Percentiles rank a stretch among this genome's conserved stretches.
Evolutionary conservation across 2,888 invertebrate species (phyloP).

Genomic region (Luperina testacea): DNA sequence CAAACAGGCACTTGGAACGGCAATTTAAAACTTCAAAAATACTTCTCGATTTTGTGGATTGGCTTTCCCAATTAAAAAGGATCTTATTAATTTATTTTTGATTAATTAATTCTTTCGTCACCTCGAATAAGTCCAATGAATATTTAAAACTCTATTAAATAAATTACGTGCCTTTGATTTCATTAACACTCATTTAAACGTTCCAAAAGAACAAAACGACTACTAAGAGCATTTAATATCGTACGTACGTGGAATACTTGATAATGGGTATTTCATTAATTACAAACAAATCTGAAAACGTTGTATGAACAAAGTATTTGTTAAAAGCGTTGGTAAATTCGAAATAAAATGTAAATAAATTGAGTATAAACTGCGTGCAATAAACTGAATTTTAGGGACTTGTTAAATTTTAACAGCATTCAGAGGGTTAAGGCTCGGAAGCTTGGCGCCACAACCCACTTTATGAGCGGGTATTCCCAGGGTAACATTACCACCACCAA

Average conservation of each 20-base stretch:
- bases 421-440: conserved; percentile 65
- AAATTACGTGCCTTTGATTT: conserved; percentile 66
- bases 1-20: conserved; percentile 25
- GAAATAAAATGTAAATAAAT: conserved; percentile 63
- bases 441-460: conserved; percentile 70
- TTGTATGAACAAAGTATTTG: conserved; percentile 45
- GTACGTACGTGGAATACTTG: conserved; percentile 48
- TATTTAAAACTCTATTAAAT: conserved; percentile 72
- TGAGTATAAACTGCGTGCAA: conserved; percentile 54
- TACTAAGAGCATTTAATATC: conserved; percentile 25
- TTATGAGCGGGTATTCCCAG: conserved; percentile 75
- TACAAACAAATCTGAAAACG: conserved; percentile 67
- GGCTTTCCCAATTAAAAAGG: conserved; percentile 40
- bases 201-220: conserved; percentile 11
- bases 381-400: conserved; percentile 69
- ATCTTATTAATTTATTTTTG: conserved; percentile 63
- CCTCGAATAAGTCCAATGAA: conserved; percentile 67
- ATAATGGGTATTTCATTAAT: conserved; percentile 73
- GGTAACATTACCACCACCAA: conserved; percentile 67
- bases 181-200: conserved; percentile 11
- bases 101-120: conserved; percentile 68
- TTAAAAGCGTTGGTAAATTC: conserved; percentile 45
- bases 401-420: conserved; percentile 80
- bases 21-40: conserved; percentile 46
- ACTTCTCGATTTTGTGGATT: conserved; percentile 32